Evolutionary conservation across 1,140 invertebrate genomes (phyloP).

Genomic region (Venturia canescens): DNA sequence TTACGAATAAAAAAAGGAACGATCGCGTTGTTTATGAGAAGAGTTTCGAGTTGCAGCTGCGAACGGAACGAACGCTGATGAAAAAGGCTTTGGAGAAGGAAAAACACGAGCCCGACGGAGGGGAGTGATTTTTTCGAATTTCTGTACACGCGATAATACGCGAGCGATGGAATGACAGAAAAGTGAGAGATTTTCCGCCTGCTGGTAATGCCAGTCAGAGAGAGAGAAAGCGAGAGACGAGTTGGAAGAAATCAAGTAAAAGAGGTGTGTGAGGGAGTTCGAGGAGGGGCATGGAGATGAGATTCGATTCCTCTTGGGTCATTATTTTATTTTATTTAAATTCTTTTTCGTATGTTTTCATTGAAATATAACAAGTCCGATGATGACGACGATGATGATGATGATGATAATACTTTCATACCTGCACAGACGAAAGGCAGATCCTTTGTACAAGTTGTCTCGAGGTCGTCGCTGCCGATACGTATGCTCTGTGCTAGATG

Average conservation of each 20-base stretch:
- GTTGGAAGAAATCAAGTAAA: neutral
- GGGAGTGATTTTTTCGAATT: no score
- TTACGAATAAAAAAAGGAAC: no score
- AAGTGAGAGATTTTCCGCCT: neutral
- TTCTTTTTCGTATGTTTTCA: neutral
- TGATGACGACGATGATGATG: no score
- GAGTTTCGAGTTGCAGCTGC: no score
- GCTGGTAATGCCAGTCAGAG: constrained; percentile 8
- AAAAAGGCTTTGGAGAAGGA: no score
- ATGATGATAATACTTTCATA: constrained; percentile 39
- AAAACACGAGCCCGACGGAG: no score
- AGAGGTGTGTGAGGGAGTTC: neutral
- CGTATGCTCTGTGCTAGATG: constrained; percentile 79
- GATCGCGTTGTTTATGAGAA: no score
- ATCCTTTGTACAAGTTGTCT: constrained; percentile 59
- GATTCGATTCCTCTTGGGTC: neutral
- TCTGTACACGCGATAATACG: no score
- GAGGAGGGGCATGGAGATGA: neutral
- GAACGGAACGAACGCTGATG: no score
- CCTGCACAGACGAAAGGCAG: constrained; percentile 56
- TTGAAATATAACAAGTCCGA: neutral
- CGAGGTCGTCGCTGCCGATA: constrained; percentile 72
- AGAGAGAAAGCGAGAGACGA: constrained; percentile 39
- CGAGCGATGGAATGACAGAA: no score
- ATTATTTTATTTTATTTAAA: neutral